Conservation (phyloP, 2,113 vertebrate genomes). For the Emydocephalus ijimae region DNA sequence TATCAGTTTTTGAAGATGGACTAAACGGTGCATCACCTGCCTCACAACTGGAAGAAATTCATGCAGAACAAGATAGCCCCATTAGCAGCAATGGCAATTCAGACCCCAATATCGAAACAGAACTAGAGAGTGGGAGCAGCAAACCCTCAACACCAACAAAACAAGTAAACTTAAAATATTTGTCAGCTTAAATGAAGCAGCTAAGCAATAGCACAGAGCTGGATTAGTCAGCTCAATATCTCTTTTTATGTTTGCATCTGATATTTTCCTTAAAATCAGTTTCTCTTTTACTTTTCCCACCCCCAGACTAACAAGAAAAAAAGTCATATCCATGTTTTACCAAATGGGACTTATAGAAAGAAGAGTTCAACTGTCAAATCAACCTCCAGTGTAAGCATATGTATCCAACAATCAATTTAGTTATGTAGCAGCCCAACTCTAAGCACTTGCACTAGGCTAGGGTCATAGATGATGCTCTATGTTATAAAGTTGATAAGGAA, state of each 20-base stretch:
- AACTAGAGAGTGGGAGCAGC: slow-evolving; percentile 44
- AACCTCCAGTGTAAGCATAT: slow-evolving; percentile 24
- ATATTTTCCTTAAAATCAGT: background rate
- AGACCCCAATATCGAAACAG: slow-evolving; percentile 28
- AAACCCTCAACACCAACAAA: slow-evolving; percentile 50
- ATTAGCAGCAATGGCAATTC: slow-evolving; percentile 25
- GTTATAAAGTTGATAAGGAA: background rate
- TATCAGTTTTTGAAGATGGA: slow-evolving; percentile 28
- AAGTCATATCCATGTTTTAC: slow-evolving; percentile 16
- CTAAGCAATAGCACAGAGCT: background rate
- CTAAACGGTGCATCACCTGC: slow-evolving; percentile 34
- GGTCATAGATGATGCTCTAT: background rate
- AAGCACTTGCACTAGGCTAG: background rate
- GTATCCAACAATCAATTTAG: slow-evolving; percentile 10
- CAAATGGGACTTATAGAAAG: slow-evolving; percentile 52
- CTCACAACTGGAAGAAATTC: slow-evolving; percentile 13
- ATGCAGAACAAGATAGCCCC: slow-evolving; percentile 31
- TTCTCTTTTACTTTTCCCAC: slow-evolving; percentile 6
- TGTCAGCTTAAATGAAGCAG: background rate
- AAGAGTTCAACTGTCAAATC: slow-evolving; percentile 39
- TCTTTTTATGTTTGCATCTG: background rate
- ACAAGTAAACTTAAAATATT: slow-evolving; percentile 50
- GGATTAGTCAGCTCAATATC: background rate
- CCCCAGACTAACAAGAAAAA: slow-evolving; percentile 55
- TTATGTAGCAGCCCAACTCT: too few species aligned